Evolutionary conservation across 2,888 invertebrate species (phyloP).

Genomic region (Patella caerulea): DNA sequence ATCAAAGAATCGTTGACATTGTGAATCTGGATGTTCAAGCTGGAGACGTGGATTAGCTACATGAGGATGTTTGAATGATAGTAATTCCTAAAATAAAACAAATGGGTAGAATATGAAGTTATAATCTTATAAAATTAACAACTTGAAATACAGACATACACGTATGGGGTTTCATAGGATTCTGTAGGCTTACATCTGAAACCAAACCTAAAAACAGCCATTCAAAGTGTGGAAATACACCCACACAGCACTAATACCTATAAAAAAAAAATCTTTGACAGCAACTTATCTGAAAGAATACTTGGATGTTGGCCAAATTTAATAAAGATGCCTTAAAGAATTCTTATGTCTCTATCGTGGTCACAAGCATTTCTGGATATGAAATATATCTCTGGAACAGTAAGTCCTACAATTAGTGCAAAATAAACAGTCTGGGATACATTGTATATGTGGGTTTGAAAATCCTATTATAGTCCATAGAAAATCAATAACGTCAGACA

Average conservation of each 20-base stretch:
- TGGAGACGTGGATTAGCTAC: constrained; percentile 80
- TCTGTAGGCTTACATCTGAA: neutral
- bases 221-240: neutral
- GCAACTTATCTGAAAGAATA: too few relatives aligned
- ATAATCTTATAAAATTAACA: constrained; percentile 1
- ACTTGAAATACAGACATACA: neutral
- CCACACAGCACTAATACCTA: neutral
- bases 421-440: too few relatives aligned
- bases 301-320: too few relatives aligned
- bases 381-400: too few relatives aligned
- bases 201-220: neutral
- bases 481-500: too few relatives aligned
- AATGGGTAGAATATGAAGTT: neutral
- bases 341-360: too few relatives aligned
- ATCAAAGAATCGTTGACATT: constrained; percentile 81
- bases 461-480: too few relatives aligned
- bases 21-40: constrained; percentile 79
- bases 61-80: constrained; percentile 78
- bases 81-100: constrained; percentile 59
- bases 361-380: too few relatives aligned
- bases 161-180: neutral
- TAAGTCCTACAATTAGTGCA: too few relatives aligned
- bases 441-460: too few relatives aligned
- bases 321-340: too few relatives aligned
- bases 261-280: too few relatives aligned